phyloP scores from a whole-genome alignment of 2,113 vertebrate species.

The Hydrolagus affinis region DNA sequence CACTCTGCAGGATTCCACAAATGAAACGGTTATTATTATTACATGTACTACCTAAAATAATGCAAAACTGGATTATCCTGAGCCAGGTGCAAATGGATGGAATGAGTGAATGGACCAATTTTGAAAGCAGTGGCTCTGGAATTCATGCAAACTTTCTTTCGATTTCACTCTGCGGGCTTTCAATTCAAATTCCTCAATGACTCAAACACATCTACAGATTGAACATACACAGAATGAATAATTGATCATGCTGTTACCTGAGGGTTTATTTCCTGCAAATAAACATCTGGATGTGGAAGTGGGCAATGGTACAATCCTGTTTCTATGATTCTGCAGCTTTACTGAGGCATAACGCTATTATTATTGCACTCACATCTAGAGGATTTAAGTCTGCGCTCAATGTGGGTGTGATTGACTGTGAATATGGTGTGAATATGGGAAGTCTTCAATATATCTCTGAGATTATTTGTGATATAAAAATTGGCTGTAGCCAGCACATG shows the following conservation, averaged over 20 bases:
- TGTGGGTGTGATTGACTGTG: neutral
- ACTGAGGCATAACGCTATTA: neutral
- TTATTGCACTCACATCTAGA: neutral
- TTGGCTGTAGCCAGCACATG: too few relatives aligned
- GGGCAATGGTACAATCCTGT: too few relatives aligned
- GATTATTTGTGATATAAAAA: too few relatives aligned
- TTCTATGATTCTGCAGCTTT: neutral
- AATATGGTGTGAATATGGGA: too few relatives aligned
- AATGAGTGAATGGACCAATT: neutral
- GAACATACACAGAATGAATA: neutral
- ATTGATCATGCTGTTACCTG: neutral
- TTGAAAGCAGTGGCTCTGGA: neutral
- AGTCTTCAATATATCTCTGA: too few relatives aligned
- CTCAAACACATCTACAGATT: neutral
- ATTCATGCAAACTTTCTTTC: neutral
- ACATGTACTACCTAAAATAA: neutral
- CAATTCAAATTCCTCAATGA: neutral
- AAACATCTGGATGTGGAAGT: neutral
- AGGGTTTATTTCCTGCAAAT: neutral
- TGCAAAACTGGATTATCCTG: neutral
- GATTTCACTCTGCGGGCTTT: neutral
- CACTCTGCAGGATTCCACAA: too few relatives aligned
- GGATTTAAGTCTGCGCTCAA: neutral
- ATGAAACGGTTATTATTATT: too few relatives aligned
- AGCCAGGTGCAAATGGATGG: neutral